Conservation (phyloP, 2,888 invertebrate species). For the Pammene fasciana region DNA sequence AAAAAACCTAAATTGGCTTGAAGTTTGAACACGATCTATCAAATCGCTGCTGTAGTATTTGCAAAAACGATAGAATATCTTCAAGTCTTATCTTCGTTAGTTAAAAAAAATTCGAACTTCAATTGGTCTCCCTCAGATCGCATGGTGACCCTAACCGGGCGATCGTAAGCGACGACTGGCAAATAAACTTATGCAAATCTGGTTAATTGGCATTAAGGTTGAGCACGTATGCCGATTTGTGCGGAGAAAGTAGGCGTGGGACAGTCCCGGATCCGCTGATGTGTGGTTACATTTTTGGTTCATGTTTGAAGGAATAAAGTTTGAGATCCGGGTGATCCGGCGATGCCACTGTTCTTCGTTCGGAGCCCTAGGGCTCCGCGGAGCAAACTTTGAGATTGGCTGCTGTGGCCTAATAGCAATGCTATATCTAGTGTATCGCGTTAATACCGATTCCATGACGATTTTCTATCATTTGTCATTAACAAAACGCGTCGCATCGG, state of each 20-base stretch:
- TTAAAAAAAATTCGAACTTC: not conserved
- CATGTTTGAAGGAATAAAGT: not conserved
- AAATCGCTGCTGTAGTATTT: no score
- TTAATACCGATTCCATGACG: constrained; percentile 8
- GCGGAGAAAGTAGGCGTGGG: constrained; percentile 11
- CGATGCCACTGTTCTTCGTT: not conserved
- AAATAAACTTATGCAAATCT: constrained; percentile 52
- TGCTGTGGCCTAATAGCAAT: no score
- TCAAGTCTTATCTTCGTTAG: not conserved
- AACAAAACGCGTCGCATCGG: constrained; percentile 36
- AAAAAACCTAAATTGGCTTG: no score
- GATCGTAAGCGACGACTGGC: constrained; percentile 5
- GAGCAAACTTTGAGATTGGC: no score
- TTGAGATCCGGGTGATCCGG: not conserved
- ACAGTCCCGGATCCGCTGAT: constrained; percentile 1
- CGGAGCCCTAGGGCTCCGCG: no score
- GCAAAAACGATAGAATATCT: no score
- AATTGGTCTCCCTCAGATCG: not conserved
- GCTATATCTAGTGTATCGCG: not conserved
- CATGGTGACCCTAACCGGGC: constrained; percentile 9
- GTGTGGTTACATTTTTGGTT: not conserved
- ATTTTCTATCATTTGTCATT: constrained; percentile 43
- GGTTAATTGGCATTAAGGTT: constrained; percentile 57
- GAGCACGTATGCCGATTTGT: constrained; percentile 51
- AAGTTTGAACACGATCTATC: no score